Evolutionary conservation across 2,888 invertebrate species (phyloP), one percentile per base, ranked within the genome.

Genomic region (Clepsis dumicolana): DNA sequence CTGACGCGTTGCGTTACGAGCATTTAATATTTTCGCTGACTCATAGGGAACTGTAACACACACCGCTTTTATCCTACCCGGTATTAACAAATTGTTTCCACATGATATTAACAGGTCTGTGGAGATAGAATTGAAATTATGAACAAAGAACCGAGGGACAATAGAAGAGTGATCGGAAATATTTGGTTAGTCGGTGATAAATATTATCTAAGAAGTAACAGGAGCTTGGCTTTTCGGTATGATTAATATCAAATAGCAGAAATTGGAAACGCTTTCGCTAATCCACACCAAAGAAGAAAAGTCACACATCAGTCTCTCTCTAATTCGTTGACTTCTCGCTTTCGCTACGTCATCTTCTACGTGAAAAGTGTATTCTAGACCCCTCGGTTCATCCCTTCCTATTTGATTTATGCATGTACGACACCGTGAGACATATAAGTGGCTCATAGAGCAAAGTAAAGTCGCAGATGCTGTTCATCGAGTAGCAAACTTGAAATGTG

Each of bases 1-100:
- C 64, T 61, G 60, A 62, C 35, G 65, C 65, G 53, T 48, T 48
- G 48, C 24, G 38, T 52, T 50, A n/a, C 60, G 44, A 56, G 27
- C 70, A 62, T 70, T 66, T 63, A n/a, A 59, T 67, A 63, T 38
- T 70, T 73, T 66, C 52, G 73, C 65, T 65, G 70, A 73, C 35
- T 73, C 73, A 72, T 57, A 52, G 57, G 59, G 59, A 61, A 66
- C 14, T 64, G 68, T 65, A 68, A 70, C 59, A 57, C 56, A 72
- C 64, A 69, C 70, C 61, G 56, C 41, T 54, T 57, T 48, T 64
- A 59, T 57, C 67, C 21, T 21, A 48, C 48, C 21, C 21, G 44
- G 56, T 44, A 66, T 35, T 66, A 29, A 57, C 62, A 62, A 63
- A 63, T 67, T 57, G 38, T 57, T 56, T 35, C 48, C 27, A 50